These are phyloP conservation scores for Vespertilio murinus DNA, from an alignment of 2,797 vertebrate species.

Conservation along the genomic window DNA sequence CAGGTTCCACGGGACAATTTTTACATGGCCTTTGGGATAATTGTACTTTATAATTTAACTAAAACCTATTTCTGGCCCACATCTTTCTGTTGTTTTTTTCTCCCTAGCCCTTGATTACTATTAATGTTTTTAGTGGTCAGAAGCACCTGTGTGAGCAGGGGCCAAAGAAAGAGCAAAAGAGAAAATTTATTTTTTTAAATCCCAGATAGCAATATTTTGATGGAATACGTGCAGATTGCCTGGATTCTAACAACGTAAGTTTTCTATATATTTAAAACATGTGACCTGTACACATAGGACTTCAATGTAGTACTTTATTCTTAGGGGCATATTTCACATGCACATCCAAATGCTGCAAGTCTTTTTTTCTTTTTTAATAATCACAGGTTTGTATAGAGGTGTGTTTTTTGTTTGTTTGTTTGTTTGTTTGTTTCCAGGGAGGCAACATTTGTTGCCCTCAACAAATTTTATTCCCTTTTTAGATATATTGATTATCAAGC, in stretches of 20 bases:
- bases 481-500: not conserved
- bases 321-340: not conserved
- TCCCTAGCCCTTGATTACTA: not conserved
- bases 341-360: not conserved
- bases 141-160: constrained; percentile 2
- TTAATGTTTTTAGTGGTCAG: constrained; percentile 29
- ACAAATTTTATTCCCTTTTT: not conserved
- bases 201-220: constrained; percentile 26
- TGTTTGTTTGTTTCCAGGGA: no score
- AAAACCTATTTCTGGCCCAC: not conserved
- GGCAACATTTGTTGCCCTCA: constrained; percentile 3
- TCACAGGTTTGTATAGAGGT: not conserved
- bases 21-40: not conserved
- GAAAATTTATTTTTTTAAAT: not conserved
- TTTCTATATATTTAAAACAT: not conserved
- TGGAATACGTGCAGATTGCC: not conserved
- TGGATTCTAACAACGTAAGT: constrained; percentile 42
- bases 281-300: not conserved
- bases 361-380: not conserved
- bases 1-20: not conserved
- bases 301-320: not conserved
- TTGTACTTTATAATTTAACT: not conserved
- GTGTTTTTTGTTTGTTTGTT: no score
- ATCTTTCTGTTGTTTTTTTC: not conserved
- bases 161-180: constrained; percentile 21